Evolutionary conservation across 1,140 invertebrate species (phyloP).

Genomic region (Drosophila pandora): DNA sequence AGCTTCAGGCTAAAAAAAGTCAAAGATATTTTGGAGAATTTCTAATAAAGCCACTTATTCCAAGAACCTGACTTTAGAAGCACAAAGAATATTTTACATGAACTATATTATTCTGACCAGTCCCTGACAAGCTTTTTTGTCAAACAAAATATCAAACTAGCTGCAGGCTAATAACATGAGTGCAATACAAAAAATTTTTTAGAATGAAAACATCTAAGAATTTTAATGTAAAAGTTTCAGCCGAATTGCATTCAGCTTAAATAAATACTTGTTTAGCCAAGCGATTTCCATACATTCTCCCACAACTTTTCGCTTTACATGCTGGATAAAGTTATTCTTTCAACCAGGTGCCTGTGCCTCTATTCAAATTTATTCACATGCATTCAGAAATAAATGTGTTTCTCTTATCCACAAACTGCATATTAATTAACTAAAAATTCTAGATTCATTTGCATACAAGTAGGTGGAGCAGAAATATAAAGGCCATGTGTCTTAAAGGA

Average conservation of each 20-base stretch:
- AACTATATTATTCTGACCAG: background rate
- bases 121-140: background rate
- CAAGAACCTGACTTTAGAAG: background rate
- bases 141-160: background rate
- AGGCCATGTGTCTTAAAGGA: conserved; percentile 2
- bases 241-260: conserved; percentile 9
- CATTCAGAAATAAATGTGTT: conserved; percentile 25
- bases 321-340: background rate
- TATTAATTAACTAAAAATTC: conserved; percentile 41
- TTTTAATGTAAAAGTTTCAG: conserved; percentile 11
- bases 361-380: conserved; percentile 32
- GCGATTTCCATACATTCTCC: conserved; percentile 3
- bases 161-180: conserved; percentile 12
- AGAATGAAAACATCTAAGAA: conserved; percentile 9
- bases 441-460: conserved; percentile 23
- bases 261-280: conserved; percentile 13
- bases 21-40: background rate
- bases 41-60: background rate
- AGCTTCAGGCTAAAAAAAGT: background rate
- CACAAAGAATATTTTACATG: background rate
- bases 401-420: conserved; percentile 41
- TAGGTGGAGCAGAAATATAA: background rate
- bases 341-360: conserved; percentile 13
- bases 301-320: conserved; percentile 2
- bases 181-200: conserved; percentile 12